Conservation (phyloP, 2,113 vertebrate genomes). For the Corythornis vintsioides region DNA sequence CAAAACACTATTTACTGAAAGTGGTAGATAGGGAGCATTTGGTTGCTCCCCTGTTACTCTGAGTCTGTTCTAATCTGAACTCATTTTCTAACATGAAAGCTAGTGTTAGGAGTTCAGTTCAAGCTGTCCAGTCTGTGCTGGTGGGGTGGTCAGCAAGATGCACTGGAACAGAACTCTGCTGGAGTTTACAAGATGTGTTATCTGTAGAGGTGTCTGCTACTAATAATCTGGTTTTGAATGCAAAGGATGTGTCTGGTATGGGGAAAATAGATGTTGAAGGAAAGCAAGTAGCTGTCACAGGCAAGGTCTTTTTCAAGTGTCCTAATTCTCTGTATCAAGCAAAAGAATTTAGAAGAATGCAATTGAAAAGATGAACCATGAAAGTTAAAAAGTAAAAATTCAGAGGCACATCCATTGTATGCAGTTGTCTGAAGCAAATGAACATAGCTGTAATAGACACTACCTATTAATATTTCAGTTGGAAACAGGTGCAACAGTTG, state of each 20-base stretch:
- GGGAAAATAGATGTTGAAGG: not conserved
- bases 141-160: not conserved
- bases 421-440: not conserved
- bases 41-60: not conserved
- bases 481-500: constrained; percentile 43
- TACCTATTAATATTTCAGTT: constrained; percentile 26
- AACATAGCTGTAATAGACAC: not conserved
- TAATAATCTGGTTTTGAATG: not conserved
- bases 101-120: not conserved
- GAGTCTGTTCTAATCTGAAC: not conserved
- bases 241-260: not conserved
- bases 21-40: not conserved
- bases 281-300: not conserved
- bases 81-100: not conserved
- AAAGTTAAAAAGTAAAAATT: not conserved
- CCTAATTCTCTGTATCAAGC: not conserved
- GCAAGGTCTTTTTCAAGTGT: not conserved
- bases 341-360: not conserved
- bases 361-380: not conserved
- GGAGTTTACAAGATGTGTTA: not conserved
- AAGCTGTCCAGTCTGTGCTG: not conserved
- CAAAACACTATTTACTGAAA: not conserved
- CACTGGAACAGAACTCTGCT: not conserved
- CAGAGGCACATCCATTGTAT: not conserved
- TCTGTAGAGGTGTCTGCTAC: not conserved